A percentile compares a stretch with the other conserved stretches of the same genome.
Conservation (phyloP, 2,888 invertebrate species). For the Microctonus brassicae region DNA sequence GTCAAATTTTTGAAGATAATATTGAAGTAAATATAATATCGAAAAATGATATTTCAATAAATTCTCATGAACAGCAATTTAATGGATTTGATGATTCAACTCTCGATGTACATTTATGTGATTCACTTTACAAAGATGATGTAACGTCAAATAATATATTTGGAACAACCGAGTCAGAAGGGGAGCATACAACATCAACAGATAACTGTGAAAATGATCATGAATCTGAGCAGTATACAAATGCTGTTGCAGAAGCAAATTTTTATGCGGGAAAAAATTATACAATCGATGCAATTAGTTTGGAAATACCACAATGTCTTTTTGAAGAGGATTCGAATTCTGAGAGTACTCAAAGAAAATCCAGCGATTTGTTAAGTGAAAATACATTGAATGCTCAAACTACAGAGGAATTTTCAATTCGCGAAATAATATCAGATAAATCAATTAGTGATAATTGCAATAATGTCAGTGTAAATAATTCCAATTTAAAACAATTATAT, state of each 20-base stretch:
- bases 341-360: slow-evolving; percentile 22
- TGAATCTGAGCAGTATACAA: slow-evolving; percentile 33
- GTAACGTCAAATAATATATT: slow-evolving; percentile 25
- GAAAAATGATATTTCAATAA: background rate
- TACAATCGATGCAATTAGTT: slow-evolving; percentile 45
- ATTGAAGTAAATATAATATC: background rate
- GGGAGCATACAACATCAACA: slow-evolving; percentile 9
- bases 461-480: background rate
- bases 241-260: slow-evolving; percentile 37
- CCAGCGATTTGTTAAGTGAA: background rate
- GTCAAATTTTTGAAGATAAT: background rate
- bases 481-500: background rate
- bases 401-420: background rate
- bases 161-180: slow-evolving; percentile 10
- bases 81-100: slow-evolving; percentile 12
- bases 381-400: background rate
- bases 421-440: background rate
- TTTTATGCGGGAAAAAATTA: slow-evolving; percentile 44
- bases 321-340: slow-evolving; percentile 48
- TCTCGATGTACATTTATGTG: slow-evolving; percentile 18
- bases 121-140: slow-evolving; percentile 18
- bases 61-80: slow-evolving; percentile 9
- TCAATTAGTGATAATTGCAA: background rate
- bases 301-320: slow-evolving; percentile 46
- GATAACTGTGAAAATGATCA: slow-evolving; percentile 29